Evolutionary conservation across 1,140 invertebrate genomes (phyloP).

Genomic region (Penaeus indicus): DNA sequence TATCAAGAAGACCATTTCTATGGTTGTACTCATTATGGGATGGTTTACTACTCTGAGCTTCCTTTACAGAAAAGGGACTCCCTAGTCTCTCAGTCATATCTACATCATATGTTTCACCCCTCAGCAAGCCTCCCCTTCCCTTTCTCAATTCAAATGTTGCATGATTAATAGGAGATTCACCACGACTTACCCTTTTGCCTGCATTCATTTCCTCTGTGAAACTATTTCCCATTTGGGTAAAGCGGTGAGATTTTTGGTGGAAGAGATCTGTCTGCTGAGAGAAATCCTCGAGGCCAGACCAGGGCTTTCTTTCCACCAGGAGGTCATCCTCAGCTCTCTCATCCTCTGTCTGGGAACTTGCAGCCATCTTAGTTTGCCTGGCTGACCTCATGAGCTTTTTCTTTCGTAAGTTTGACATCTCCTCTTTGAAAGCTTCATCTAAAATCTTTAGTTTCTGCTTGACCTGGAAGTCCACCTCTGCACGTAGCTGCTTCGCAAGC

Average conservation of each 20-base stretch:
- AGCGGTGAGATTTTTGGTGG: no score
- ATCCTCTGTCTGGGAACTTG: neutral
- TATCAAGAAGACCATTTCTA: neutral
- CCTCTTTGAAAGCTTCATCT: conserved; percentile 6
- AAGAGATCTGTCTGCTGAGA: no score
- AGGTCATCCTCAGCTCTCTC: neutral
- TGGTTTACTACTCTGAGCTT: neutral
- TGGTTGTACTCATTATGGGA: neutral
- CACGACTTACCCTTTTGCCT: neutral
- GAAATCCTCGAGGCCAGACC: no score
- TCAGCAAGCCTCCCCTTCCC: neutral
- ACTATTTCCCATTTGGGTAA: no score
- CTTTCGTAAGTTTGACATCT: neutral
- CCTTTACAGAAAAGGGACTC: no score
- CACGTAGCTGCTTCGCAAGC: conserved; percentile 21
- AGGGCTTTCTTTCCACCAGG: no score
- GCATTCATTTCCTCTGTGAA: no score
- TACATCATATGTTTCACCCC: conserved; percentile 9
- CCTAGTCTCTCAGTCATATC: conserved; percentile 2
- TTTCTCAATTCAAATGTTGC: neutral
- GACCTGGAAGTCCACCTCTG: conserved; percentile 32
- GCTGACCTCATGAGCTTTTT: conserved; percentile 6
- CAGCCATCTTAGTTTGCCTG: neutral
- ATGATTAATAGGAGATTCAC: neutral
- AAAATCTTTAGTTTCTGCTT: conserved; percentile 12